Percentiles rank a stretch among this genome's conserved stretches.
These are phyloP conservation scores for Elachura formosa DNA, from an alignment of 2,113 vertebrate genomes.

Conservation along the genomic window DNA sequence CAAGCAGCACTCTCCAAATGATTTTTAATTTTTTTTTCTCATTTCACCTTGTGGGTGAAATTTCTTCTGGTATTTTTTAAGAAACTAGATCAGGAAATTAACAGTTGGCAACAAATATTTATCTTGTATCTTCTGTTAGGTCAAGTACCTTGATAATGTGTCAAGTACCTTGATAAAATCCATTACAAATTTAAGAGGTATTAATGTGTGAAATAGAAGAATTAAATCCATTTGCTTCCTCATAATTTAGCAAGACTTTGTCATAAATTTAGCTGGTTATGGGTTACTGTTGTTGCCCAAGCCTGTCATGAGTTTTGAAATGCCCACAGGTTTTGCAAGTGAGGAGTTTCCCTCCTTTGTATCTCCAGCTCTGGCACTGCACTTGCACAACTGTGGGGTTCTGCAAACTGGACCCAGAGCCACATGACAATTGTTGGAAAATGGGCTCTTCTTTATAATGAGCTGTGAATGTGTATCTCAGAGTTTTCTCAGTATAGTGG, in stretches of 20 bases:
- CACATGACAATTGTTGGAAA: fast-evolving
- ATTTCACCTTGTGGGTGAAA: not conserved
- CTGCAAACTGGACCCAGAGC: not conserved
- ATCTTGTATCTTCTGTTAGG: not conserved
- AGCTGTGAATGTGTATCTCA: not conserved
- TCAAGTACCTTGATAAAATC: not conserved
- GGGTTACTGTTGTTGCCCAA: not conserved
- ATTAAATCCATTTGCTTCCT: not conserved
- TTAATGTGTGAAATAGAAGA: not conserved
- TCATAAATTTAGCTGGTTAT: not conserved
- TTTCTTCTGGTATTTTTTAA: not conserved
- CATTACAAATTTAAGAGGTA: not conserved
- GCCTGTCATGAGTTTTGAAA: not conserved
- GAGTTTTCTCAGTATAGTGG: not conserved
- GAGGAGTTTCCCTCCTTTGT: fast-evolving
- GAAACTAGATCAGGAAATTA: not conserved
- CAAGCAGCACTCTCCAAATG: not conserved
- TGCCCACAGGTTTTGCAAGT: not conserved
- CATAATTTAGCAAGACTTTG: not conserved
- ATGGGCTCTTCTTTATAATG: not conserved
- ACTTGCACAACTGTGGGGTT: fast-evolving
- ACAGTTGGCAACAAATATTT: not conserved
- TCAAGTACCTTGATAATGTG: not conserved
- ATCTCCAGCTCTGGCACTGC: fast-evolving
- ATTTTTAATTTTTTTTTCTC: not conserved